Evolutionary conservation across 2,113 vertebrate species (phyloP), one percentile per base, ranked within the genome.

Genomic region (Dicrurus megarhynchus): DNA sequence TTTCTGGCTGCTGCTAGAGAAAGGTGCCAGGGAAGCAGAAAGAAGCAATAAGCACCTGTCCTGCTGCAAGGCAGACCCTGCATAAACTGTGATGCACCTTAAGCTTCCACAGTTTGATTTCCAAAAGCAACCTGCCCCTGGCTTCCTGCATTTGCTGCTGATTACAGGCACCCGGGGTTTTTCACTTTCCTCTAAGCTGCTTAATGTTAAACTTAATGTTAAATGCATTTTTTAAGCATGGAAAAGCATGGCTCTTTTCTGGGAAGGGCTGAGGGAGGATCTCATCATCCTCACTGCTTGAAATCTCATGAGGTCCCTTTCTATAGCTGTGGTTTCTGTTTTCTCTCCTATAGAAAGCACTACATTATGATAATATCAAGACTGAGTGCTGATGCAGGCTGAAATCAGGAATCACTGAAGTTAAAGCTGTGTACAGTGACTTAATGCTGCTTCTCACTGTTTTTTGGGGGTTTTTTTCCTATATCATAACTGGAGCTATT

Each of bases 71-170:
- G n/a, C 52, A 74, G 21, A 12, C 11, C 26, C 28, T 50, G 7
- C 8, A 30, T 21, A 32, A 37, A 33, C 13, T 11, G 0, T 3
- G 15, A 12, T 22, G 11, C 8, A 19, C 22, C 2, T 27, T 16
- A 21, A 69, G 19, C 21, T 65, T 78, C 61, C 19, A 14, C 28
- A 42, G 33, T 10, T 4, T 0, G n/a, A 53, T 76, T 49, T 77
- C 56, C 63, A 69, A 80, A 88, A 68, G 41, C 32, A 59, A 55
- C 10, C 42, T 70, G 32, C 26, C 42, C 71, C 49, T 52, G 73
- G 24, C 33, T 82, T 84, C 69, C n/a, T 0, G 0, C 11, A 23
- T 71, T 55, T 93, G 8, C 41, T 47, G 41, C 26, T 71, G 52
- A n/a, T 60, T 46, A n/a, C 55, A 56, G 64, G 42, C 41, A 89